phyloP scores from a whole-genome alignment of 2,113 vertebrate species.

The Hymenochirus boettgeri region DNA sequence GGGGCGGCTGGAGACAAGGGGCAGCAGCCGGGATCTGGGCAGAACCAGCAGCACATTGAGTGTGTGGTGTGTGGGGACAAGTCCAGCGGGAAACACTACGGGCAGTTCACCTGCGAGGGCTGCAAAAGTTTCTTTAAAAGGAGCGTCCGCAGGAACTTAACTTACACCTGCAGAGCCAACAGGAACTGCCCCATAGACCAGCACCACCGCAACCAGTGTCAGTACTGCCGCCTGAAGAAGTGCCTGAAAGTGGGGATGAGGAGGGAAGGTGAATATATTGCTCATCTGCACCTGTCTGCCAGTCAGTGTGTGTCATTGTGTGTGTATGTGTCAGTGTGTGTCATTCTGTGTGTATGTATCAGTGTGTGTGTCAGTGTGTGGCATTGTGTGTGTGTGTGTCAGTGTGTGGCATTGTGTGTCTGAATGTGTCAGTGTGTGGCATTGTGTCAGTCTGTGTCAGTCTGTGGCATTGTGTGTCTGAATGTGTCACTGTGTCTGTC shows the following conservation, averaged over 20 bases:
- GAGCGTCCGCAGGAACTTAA: slow-evolving; percentile 99
- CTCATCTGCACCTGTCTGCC: too few relatives aligned
- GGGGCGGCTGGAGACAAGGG: slow-evolving; percentile 86
- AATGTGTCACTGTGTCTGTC: too few relatives aligned
- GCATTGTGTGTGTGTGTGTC: too few relatives aligned
- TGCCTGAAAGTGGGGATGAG: slow-evolving; percentile 99
- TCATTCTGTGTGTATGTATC: too few relatives aligned
- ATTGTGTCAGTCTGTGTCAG: too few relatives aligned
- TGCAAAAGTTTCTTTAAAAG: slow-evolving; percentile 99
- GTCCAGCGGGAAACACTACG: slow-evolving; percentile 96
- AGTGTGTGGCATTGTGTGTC: too few relatives aligned
- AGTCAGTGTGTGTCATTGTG: slow-evolving; percentile 37
- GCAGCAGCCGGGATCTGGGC: slow-evolving; percentile 74
- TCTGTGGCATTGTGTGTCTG: too few relatives aligned
- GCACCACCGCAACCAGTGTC: slow-evolving; percentile 97
- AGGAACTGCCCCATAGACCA: slow-evolving; percentile 99
- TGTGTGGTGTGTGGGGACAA: slow-evolving; percentile 99
- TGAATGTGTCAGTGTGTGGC: too few relatives aligned
- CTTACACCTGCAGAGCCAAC: slow-evolving; percentile 98
- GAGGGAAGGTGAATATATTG: slow-evolving; percentile 98
- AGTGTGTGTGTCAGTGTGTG: too few relatives aligned
- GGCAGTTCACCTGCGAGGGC: slow-evolving; percentile 99
- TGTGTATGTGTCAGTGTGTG: slow-evolving; percentile 6
- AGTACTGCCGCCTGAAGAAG: slow-evolving; percentile 98
- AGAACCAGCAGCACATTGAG: slow-evolving; percentile 94